Percentiles rank a stretch among this genome's conserved stretches.
Evolutionary conservation across 2,113 vertebrate genomes (phyloP).

Genomic region (Syngnathus floridae): DNA sequence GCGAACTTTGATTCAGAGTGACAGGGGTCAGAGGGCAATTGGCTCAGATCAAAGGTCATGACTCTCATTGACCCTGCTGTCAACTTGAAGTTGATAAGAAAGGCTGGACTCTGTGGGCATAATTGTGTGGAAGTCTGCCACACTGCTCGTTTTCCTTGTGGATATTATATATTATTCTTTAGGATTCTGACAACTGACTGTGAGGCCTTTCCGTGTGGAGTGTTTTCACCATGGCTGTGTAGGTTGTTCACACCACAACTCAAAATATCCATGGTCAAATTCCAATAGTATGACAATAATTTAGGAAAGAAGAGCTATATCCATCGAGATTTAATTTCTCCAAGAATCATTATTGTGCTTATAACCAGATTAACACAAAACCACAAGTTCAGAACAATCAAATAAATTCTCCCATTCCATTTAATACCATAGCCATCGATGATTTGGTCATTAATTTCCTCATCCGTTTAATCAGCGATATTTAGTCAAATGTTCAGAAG

Average conservation of each 20-base stretch:
- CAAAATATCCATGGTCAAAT: too few relatives aligned
- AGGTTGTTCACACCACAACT: too few relatives aligned
- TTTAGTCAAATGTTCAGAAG: slow-evolving; percentile 1
- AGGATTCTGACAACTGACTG: background rate
- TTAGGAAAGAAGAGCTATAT: background rate
- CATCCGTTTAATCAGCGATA: too few relatives aligned
- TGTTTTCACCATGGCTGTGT: too few relatives aligned
- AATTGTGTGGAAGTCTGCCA: slow-evolving; percentile 8
- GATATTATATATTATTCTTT: background rate
- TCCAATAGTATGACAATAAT: background rate
- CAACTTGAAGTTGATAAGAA: slow-evolving; percentile 50
- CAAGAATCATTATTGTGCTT: too few relatives aligned
- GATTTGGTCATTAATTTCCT: too few relatives aligned
- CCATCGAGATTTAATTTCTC: background rate
- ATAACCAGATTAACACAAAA: background rate
- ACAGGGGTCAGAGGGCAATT: slow-evolving; percentile 64
- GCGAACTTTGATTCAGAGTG: slow-evolving; percentile 53
- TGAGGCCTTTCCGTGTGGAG: background rate
- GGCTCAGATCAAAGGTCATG: slow-evolving; percentile 47
- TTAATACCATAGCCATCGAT: too few relatives aligned
- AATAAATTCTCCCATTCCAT: too few relatives aligned
- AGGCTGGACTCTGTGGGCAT: slow-evolving; percentile 23
- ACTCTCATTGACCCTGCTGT: slow-evolving; percentile 56
- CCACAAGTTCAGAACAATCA: background rate
- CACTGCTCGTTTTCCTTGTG: background rate